phyloP scores from a whole-genome alignment of 2,888 invertebrate genomes.

The Tipula lateralis region DNA sequence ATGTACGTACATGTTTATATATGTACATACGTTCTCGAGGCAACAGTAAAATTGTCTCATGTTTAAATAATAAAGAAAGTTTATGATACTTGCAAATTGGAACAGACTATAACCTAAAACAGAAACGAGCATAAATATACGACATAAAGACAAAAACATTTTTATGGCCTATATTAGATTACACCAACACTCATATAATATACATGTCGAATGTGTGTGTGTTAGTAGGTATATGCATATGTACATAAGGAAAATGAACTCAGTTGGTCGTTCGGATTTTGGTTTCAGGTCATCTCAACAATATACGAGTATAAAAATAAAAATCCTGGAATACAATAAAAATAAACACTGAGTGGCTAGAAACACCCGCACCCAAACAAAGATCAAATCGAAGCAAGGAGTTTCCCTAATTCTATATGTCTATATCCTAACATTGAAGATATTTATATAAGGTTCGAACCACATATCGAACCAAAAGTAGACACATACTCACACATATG shows the following conservation, averaged over 20 bases:
- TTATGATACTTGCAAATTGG: background rate
- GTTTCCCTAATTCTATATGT: too few species aligned
- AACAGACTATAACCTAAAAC: background rate
- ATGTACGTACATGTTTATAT: too few species aligned
- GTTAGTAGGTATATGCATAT: too few species aligned
- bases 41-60: background rate
- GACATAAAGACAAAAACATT: background rate
- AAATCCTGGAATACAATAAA: background rate
- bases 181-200: background rate
- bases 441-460: too few species aligned
- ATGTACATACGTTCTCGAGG: too few species aligned
- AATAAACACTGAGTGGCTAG: background rate
- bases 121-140: too few species aligned
- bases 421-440: too few species aligned
- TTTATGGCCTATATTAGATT: background rate
- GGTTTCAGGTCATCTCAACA: background rate
- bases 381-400: too few species aligned
- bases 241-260: background rate
- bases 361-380: background rate
- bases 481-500: too few species aligned
- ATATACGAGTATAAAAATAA: background rate
- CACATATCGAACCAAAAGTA: too few species aligned
- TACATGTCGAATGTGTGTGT: background rate
- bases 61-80: background rate
- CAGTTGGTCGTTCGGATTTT: background rate